Evolutionary conservation across 2,797 vertebrate species (phyloP), one percentile per base, ranked within the genome.

Genomic region (Gambelia wislizenii): DNA sequence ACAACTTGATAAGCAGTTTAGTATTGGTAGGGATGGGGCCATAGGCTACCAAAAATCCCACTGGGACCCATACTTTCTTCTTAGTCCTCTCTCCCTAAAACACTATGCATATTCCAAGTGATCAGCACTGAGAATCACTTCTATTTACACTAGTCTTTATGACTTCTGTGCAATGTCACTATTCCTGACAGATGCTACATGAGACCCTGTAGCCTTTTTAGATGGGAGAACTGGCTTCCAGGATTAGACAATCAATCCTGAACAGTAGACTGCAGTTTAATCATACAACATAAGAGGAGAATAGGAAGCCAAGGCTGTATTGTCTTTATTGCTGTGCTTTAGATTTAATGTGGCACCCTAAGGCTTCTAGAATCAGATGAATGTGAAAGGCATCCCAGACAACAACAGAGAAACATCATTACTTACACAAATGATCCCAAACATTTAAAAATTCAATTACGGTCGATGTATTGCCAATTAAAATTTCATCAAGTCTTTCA

Each of bases 381-480:
- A 54, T 70, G 87, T 67, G 61, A 86, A 89, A 79, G 22, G 72
- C 5, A 77, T 75, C 25, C 81, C 22, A 30, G 8, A 27, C n/a
- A 59, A 87, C 14, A 87, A 30, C 39, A 84, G 56, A 81, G 78
- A 70, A 76, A 79, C 33, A 87, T 14, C 47, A 52, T 83, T 89
- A 87, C 30, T 70, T 92, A 87, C 88, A 54, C 5, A 79, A 91
- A 79, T 36, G 16, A 83, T 33, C 88, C 3, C 79, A 92, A 94
- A 84, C 84, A 77, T 92, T 89, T 49, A 6, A 94, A 91, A 86
- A 86, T 86, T 70, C 2, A 64, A 86, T 89, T 90, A 86, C 80
- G 33, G 83, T 22, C 7, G 12, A 52, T 74, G 22, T 10, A 80
- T 30, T 49, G n/a, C 52, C 56, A 25, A 79, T 85, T 91, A 82